Base-by-base conservation (phyloP, 1,140 invertebrate species). In the Diorhabda sublineata region DNA sequence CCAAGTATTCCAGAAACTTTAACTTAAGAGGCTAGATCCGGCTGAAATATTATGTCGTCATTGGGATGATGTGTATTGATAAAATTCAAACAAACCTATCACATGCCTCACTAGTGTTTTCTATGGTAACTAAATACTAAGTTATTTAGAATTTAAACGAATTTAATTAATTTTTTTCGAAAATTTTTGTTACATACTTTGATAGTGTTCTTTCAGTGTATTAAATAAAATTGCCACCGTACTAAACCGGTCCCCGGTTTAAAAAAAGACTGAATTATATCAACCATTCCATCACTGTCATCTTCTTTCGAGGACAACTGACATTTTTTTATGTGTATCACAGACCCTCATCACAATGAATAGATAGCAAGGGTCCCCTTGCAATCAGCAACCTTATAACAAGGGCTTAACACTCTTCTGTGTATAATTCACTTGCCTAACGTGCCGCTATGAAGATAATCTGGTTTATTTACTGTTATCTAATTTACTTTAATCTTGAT, bases 381-480 rank as follows among this genome's bases (percentile, higher is more conserved):
- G 61, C 45, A 62, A 62, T 62, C 61, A 42, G 43, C 61, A n/a
- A 43, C n/a, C 42, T 62, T 43, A n/a, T 5, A 45, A 45, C 61
- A 62, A 62, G 42, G 61, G 61, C 42, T 62, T 62, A 44, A 62
- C 61, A 62, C 44, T 62, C 61, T 62, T 62, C 61, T 62, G 61
- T 26, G 26, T 44, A 62, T 62, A 62, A 62, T 44, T 62, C 44
- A 62, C 61, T 62, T 60, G 11, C 41, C 58, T 26, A 60, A 60
- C 42, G 42, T 60, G 26, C 26, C 26, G 26, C 44, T 62, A 42
- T 62, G 61, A 62, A 44, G 61, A n/a, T 59, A 42, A 59, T 26
- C n/a, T 59, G n/a, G 58, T 59, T 59, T 3, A 26, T 59, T 52
- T 52, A n/a, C 6, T 52, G 47, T 52, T n/a, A 52, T n/a, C 47